These are phyloP conservation scores for Dipodomys stephensi DNA, from an alignment of 2,113 vertebrate genomes.

Conservation along the genomic window DNA sequence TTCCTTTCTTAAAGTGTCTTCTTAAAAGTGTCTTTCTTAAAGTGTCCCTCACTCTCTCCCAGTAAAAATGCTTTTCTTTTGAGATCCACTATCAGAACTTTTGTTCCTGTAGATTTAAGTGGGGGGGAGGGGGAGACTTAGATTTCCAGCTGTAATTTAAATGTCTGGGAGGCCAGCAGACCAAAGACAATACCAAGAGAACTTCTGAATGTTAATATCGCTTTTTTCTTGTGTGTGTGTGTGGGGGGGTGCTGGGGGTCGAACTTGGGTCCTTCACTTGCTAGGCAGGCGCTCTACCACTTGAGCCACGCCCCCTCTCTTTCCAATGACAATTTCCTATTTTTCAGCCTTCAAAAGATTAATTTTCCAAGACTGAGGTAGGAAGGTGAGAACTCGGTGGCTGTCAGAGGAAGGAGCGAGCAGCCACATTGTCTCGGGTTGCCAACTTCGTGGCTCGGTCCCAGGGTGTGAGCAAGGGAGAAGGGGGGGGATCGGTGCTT, in stretches of 20 bases:
- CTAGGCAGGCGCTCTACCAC: too few relatives aligned
- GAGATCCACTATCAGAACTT: not conserved
- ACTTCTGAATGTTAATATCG: not conserved
- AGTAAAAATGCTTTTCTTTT: not conserved
- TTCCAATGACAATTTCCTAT: not conserved
- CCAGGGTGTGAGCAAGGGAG: not conserved
- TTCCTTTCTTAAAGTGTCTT: too few relatives aligned
- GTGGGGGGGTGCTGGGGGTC: too few relatives aligned
- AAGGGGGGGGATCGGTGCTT: not conserved
- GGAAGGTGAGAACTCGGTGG: not conserved
- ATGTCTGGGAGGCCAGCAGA: not conserved
- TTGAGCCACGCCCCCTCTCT: too few relatives aligned
- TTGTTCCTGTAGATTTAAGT: not conserved
- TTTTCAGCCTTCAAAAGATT: constrained; percentile 22
- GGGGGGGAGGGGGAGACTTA: not conserved
- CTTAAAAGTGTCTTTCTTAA: too few relatives aligned
- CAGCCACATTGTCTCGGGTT: not conserved
- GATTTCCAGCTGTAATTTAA: not conserved
- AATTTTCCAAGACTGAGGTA: constrained; percentile 1
- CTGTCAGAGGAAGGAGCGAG: not conserved
- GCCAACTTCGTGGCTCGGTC: not conserved
- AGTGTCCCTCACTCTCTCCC: not conserved
- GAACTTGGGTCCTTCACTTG: too few relatives aligned
- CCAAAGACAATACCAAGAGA: not conserved
- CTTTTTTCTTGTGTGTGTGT: too few relatives aligned